These are phyloP conservation scores for Bombus vancouverensis DNA, from an alignment of 1,140 invertebrate genomes.

Conservation along the genomic window DNA sequence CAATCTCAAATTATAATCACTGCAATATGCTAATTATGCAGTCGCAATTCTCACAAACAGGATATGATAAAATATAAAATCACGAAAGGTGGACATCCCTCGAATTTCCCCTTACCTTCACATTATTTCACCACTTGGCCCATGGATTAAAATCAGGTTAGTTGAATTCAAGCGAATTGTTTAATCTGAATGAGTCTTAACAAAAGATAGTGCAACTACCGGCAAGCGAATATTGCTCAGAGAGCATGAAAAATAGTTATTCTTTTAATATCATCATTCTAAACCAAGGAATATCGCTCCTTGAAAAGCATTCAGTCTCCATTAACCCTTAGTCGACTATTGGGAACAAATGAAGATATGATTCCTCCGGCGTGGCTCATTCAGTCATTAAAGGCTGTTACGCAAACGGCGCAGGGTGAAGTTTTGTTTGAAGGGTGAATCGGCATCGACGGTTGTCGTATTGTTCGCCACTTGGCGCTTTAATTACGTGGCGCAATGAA, in stretches of 20 bases:
- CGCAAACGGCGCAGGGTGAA: conserved; percentile 20
- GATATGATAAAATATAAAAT: too few relatives aligned
- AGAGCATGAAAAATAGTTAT: not conserved
- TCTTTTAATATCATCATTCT: too few relatives aligned
- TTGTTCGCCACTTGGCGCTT: conserved; percentile 43
- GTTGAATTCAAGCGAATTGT: too few relatives aligned
- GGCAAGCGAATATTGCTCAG: not conserved
- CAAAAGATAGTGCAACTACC: not conserved
- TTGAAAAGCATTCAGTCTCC: not conserved
- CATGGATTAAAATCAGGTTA: too few relatives aligned
- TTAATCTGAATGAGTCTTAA: too few relatives aligned
- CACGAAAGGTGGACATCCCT: too few relatives aligned
- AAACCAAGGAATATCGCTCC: not conserved
- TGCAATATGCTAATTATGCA: too few relatives aligned
- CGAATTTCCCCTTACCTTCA: too few relatives aligned
- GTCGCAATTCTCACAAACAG: too few relatives aligned
- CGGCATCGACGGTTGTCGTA: conserved; percentile 22
- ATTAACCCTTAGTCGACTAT: not conserved
- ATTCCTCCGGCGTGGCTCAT: not conserved
- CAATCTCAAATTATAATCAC: too few relatives aligned
- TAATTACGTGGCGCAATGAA: conserved; percentile 48
- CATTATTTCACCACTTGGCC: too few relatives aligned
- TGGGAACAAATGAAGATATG: not conserved
- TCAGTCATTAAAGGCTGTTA: conserved; percentile 32
- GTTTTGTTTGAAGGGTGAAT: conserved; percentile 22